Evolutionary conservation across 2,797 vertebrate species (phyloP).

Genomic region (Notolabrus celidotus): DNA sequence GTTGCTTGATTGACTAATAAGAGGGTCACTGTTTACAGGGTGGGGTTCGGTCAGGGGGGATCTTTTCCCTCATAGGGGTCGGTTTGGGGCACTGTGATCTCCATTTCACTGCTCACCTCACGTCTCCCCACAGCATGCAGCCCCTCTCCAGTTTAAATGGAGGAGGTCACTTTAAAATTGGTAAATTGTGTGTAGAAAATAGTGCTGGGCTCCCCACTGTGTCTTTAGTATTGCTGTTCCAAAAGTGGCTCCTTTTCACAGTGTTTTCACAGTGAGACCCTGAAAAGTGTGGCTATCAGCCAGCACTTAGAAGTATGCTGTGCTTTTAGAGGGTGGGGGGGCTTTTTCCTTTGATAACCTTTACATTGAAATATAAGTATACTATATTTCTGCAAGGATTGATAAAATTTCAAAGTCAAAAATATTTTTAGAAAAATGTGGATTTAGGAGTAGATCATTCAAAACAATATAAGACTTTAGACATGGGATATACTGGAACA

Average conservation of each 20-base stretch:
- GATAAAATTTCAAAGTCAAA: constrained; percentile 28
- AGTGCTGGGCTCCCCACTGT: constrained; percentile 64
- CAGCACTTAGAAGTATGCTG: constrained; percentile 70
- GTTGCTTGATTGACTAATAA: constrained; percentile 74
- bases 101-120: constrained; percentile 78
- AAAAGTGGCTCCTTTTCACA: constrained; percentile 73
- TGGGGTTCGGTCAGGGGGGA: constrained; percentile 69
- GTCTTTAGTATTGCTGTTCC: constrained; percentile 64
- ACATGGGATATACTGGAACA: constrained; percentile 15
- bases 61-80: constrained; percentile 76
- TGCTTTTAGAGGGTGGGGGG: constrained; percentile 38
- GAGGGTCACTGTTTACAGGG: constrained; percentile 73
- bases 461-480: constrained; percentile 11
- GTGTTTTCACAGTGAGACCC: constrained; percentile 78
- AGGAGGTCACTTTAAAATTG: constrained; percentile 79
- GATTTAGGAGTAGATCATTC: constrained; percentile 4
- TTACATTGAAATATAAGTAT: constrained; percentile 55
- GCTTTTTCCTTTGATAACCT: constrained; percentile 52
- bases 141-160: constrained; percentile 80
- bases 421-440: background rate
- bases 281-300: constrained; percentile 65
- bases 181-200: constrained; percentile 83
- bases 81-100: constrained; percentile 77
- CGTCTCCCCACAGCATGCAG: constrained; percentile 72
- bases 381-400: constrained; percentile 31